A percentile compares a stretch with the other conserved stretches of the same genome.
These are phyloP conservation scores for Drosophila mimica DNA, from an alignment of 2,888 invertebrate genomes.

Conservation along the genomic window DNA sequence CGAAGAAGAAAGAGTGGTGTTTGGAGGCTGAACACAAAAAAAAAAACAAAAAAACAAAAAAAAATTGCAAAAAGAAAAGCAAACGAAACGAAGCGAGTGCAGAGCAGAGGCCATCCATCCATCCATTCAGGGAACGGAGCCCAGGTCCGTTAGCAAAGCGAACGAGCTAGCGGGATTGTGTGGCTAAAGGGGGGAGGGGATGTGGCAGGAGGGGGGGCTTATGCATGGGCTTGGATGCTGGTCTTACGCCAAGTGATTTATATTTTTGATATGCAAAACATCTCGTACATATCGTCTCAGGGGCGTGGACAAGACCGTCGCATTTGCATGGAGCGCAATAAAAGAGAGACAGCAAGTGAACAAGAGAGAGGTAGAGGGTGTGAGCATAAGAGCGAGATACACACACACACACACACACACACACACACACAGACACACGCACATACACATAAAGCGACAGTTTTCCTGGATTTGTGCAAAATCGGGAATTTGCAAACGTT, in stretches of 20 bases:
- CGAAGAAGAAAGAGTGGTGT: background rate
- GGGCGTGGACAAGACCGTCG: slow-evolving; percentile 70
- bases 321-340: slow-evolving; percentile 58
- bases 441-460: slow-evolving; percentile 28
- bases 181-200: background rate
- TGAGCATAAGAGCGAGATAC: slow-evolving; percentile 7
- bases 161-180: background rate
- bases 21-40: slow-evolving; percentile 6
- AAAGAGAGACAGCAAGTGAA: slow-evolving; percentile 8
- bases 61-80: slow-evolving; percentile 43
- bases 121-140: slow-evolving; percentile 51
- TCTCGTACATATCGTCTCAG: slow-evolving; percentile 62
- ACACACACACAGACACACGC: background rate
- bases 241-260: slow-evolving; percentile 80
- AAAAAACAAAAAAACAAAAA: slow-evolving; percentile 44
- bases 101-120: slow-evolving; percentile 57
- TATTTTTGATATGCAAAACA: slow-evolving; percentile 82
- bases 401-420: slow-evolving; percentile 4
- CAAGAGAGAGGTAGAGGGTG: slow-evolving; percentile 1
- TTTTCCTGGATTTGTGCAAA: slow-evolving; percentile 72
- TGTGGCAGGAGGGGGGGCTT: background rate
- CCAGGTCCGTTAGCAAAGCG: slow-evolving; percentile 46
- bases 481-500: slow-evolving; percentile 73
- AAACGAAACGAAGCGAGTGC: slow-evolving; percentile 57
- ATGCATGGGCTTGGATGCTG: slow-evolving; percentile 51